Evolutionary conservation across 1,140 invertebrate species (phyloP), one percentile per base, ranked within the genome.

Genomic region (Drepana arcuata): DNA sequence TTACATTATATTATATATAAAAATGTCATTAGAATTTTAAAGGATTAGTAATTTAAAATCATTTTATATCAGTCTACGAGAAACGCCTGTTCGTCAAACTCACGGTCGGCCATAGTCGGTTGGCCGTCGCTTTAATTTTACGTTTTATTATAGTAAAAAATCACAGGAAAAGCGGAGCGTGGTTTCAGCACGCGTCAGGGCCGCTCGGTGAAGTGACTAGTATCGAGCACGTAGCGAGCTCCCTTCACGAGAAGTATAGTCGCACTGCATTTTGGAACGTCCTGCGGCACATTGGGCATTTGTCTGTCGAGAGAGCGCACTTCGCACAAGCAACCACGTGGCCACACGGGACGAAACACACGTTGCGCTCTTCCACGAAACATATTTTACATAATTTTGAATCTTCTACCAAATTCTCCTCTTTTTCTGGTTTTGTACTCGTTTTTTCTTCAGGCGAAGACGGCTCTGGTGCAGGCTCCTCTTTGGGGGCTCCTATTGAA

Each of bases 241-340:
- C 43, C 15, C 41, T 52, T 82, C 78, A 84, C 45, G 82, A 82
- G 51, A 67, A 84, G 49, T 81, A 84, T 24, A 84, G 45, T 12
- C 78, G 68, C 52, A 83, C 65, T 38, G 73, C 71, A 41, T 73
- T 75, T 14, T 53, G 62, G 66, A 86, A 86, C 49, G 83, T 87
- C 64, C 91, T 86, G 41, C 95, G 86, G 81, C 95, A 97, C 36
- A 96, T 87, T 14, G 94, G 92, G 78, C 95, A 98, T 35, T 88
- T 90, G 48, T 74, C 53, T 4, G 68, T 77, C 6, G 74, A 55
- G 34, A 81, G 89, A 84, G 94, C 92, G 85, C 95, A 98, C 43
- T 92, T 90, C 9, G 89, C 88, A 83, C 95, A 98, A 7, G 94
- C 91, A 9, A 95, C 89, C 44, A 97, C 88, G 83, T 97, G 95